These are phyloP conservation scores for Heterodera filipjevi DNA, from an alignment of 2,888 invertebrate species.

Conservation along the genomic window DNA sequence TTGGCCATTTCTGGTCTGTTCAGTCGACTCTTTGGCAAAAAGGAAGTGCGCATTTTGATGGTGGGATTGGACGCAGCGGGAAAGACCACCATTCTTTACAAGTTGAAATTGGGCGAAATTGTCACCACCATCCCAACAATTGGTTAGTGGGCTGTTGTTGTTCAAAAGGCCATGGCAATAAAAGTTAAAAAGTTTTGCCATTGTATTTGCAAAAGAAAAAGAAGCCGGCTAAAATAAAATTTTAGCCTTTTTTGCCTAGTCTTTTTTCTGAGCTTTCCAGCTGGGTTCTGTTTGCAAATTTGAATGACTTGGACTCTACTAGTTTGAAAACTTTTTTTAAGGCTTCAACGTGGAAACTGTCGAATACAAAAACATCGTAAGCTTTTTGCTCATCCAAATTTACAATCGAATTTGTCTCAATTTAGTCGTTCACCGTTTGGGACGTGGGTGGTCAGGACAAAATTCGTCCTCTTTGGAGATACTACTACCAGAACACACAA, in stretches of 20 bases:
- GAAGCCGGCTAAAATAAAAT: no score
- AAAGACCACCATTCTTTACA: constrained; percentile 99
- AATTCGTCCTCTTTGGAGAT: constrained; percentile 96
- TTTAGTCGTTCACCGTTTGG: constrained; percentile 82
- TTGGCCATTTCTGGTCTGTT: constrained; percentile 95
- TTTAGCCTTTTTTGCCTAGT: no score
- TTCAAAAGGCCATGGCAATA: no score
- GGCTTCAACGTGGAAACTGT: constrained; percentile 98
- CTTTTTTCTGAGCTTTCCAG: no score
- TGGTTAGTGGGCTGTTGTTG: constrained; percentile 73
- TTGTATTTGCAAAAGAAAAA: no score
- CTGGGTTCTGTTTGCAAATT: no score
- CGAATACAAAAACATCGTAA: constrained; percentile 98
- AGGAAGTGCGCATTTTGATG: constrained; percentile 84
- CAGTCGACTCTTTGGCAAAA: constrained; percentile 99
- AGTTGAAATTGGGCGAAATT: constrained; percentile 99
- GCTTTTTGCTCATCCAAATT: constrained; percentile 96
- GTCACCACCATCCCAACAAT: constrained; percentile 99
- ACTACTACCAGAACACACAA: constrained; percentile 97
- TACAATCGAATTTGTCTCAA: no score
- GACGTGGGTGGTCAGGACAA: constrained; percentile 99
- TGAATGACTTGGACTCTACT: no score
- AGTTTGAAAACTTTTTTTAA: constrained; percentile 68
- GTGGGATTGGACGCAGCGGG: constrained; percentile 85
- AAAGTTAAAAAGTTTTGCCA: no score